Percentiles rank a stretch among this genome's conserved stretches.
phyloP scores from a whole-genome alignment of 2,888 invertebrate genomes.

The Melieria omissa region DNA sequence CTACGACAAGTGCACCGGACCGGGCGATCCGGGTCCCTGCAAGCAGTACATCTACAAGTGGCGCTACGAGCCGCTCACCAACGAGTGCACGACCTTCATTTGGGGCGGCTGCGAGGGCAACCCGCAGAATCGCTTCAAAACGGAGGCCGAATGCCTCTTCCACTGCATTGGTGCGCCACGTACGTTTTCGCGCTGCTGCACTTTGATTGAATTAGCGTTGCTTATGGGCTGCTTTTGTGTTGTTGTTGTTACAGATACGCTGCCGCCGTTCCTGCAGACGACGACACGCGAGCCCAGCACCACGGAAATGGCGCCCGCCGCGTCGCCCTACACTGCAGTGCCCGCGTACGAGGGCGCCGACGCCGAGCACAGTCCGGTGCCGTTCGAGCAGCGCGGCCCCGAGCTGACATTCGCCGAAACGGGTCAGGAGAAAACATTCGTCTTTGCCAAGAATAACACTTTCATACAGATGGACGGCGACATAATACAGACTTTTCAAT shows the following conservation, averaged over 20 bases:
- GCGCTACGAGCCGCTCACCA: conserved; percentile 72
- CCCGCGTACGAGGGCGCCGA: conserved; percentile 45
- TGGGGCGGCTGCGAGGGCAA: conserved; percentile 79
- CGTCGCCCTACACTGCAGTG: conserved; percentile 54
- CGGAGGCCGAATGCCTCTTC: conserved; percentile 74
- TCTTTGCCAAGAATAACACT: conserved; percentile 91
- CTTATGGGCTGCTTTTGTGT: not conserved
- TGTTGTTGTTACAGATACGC: conserved; percentile 66
- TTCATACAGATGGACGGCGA: conserved; percentile 92
- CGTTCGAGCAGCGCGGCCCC: conserved; percentile 79
- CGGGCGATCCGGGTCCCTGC: conserved; percentile 70
- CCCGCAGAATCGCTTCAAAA: conserved; percentile 75
- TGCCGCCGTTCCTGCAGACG: conserved; percentile 70
- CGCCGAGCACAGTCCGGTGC: conserved; percentile 72
- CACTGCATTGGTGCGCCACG: conserved; percentile 73
- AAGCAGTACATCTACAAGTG: conserved; percentile 76
- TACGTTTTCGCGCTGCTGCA: conserved; percentile 57
- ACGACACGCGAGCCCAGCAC: conserved; percentile 68
- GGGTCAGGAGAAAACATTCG: conserved; percentile 86
- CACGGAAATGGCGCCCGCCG: conserved; percentile 63
- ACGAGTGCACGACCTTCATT: conserved; percentile 73
- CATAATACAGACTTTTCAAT: conserved; percentile 88
- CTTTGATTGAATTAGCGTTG: not conserved
- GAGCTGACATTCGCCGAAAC: conserved; percentile 88
- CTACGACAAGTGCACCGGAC: conserved; percentile 66